Base-by-base conservation (phyloP, 2,113 vertebrate genomes). In the Odontesthes bonariensis region DNA sequence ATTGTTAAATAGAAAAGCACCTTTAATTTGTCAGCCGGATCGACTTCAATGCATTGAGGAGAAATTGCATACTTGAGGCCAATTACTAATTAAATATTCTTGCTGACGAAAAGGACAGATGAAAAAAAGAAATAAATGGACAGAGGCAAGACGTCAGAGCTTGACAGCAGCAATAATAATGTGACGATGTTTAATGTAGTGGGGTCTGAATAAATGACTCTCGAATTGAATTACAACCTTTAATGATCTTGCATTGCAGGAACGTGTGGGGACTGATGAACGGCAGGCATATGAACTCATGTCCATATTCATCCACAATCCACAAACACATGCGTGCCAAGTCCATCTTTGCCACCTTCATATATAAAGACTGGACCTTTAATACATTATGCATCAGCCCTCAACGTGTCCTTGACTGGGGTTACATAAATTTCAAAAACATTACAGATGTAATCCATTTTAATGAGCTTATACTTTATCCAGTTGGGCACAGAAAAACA, bases 381-480 rank as follows among this genome's bases (percentile, higher is more conserved):
- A 58, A 89, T 92, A 63, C 89, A 93, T 92, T 82, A 93, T 92
- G 87, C 88, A 93, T 83, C 68, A 86, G 86, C 64, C 81, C 73
- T 69, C 68, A 81, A 62, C 79, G 54, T 74, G 88, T 84, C 91
- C 91, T 92, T 92, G 92, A 89, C 89, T 83, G 19, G 77, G 79
- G 81, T 85, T 83, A 89, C 88, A 86, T 84, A 89, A 53, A 90
- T 84, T 89, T 79, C 85, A 87, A 86, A 90, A 89, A 90, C 88
- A 91, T 92, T 91, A 92, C 86, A 88, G 86, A 86, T 90, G 89
- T 93, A 91, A 92, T 90, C 88, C 88, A 92, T 88, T 82, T 85
- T 92, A 93, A 93, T 93, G 80, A 90, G 88, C 87, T 92, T 91
- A 88, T 74, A 84, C 76, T 81, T 81, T 75, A 91, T 91, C 82